Percentiles rank a stretch among this genome's conserved stretches.
Evolutionary conservation across 2,113 vertebrate species (phyloP).

Genomic region (Notiomystis cincta): DNA sequence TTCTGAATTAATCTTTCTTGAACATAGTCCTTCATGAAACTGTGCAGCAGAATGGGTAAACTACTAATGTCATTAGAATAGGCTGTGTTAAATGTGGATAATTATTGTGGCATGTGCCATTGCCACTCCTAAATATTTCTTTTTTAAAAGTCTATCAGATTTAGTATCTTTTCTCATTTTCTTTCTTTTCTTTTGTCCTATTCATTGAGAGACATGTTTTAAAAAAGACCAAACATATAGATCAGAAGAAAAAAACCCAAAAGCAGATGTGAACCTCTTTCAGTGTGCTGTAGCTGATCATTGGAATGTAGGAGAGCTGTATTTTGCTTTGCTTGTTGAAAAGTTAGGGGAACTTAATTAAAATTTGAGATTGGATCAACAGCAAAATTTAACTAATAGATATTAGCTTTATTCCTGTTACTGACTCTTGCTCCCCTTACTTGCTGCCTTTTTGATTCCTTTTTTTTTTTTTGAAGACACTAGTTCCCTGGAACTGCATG

Average conservation of each 20-base stretch:
- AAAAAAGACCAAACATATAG: background rate
- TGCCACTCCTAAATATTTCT: background rate
- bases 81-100: background rate
- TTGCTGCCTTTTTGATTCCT: background rate
- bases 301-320: background rate
- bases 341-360: background rate
- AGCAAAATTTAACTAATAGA: background rate
- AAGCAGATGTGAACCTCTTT: background rate
- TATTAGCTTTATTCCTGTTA: background rate
- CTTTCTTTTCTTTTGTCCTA: background rate
- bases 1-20: background rate
- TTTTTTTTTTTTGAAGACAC: background rate
- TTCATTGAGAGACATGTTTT: background rate
- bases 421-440: background rate
- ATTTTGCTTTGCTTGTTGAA: background rate
- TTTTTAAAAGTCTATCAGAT: background rate
- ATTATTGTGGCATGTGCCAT: background rate
- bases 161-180: background rate
- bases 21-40: background rate
- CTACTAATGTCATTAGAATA: background rate
- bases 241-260: background rate
- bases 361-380: background rate
- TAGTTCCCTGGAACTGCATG: background rate
- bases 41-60: background rate
- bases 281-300: accelerated